Conservation (phyloP, 2,888 invertebrate genomes). For the Orthonychiurus folsomi region DNA sequence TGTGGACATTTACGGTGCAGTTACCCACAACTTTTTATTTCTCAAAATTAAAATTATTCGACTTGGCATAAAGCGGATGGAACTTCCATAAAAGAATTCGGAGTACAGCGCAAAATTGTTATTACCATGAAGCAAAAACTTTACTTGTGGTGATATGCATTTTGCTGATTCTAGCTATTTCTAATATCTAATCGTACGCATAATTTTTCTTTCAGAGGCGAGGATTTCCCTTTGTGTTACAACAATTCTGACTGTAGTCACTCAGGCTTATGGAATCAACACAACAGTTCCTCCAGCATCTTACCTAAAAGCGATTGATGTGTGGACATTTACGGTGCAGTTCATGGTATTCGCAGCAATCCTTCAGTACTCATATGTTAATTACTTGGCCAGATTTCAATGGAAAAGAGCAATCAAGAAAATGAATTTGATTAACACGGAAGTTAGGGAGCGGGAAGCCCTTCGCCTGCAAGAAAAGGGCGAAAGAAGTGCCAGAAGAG, state of each 20-base stretch:
- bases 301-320: constrained; percentile 49
- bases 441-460: constrained; percentile 3
- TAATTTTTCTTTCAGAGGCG: too few species aligned
- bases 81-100: too few species aligned
- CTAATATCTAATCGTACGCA: too few species aligned
- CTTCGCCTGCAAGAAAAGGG: constrained; percentile 10
- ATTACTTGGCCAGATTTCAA: constrained; percentile 42
- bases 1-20: too few species aligned
- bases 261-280: constrained; percentile 47
- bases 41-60: too few species aligned
- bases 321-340: constrained; percentile 44
- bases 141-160: too few species aligned
- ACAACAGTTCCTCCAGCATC: constrained; percentile 48
- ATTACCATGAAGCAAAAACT: too few species aligned
- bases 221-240: constrained; percentile 45
- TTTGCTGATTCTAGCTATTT: too few species aligned
- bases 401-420: not conserved
- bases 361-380: constrained; percentile 50
- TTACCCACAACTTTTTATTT: too few species aligned
- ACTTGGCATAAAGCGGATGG: too few species aligned
- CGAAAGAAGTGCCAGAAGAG: constrained; percentile 16
- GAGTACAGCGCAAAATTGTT: constrained; percentile 22
- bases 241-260: constrained; percentile 49
- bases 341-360: constrained; percentile 51
- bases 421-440: not conserved